Evolutionary conservation across 2,888 invertebrate species (phyloP), one percentile per base, ranked within the genome.

Genomic region (Orchesella flavescens): DNA sequence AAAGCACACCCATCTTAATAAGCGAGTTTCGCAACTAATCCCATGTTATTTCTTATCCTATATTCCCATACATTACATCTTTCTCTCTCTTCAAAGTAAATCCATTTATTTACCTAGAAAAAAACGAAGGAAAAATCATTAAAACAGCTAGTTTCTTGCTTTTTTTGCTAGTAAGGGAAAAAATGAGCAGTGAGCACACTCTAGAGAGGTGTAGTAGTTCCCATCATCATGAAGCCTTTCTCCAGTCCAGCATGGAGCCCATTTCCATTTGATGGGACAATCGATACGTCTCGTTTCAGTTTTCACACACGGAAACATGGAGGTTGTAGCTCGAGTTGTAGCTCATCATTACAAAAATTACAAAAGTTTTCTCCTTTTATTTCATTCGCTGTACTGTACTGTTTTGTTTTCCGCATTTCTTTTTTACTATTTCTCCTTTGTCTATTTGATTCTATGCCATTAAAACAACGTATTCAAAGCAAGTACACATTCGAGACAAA

Each of bases 381-480:
- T 53, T n/a, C 53, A 53, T 53, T 53, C 10, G 2, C 53, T 10
- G 4, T 53, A n/a, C n/a, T 12, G n/a, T n/a, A 5, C 53, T 10
- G 7, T 34, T 34, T 12, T 12, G 3, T 2, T 53, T 12, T 12
- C 2, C 53, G 2, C 53, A 13, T n/a, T 53, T 53, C 10, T 53
- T n/a, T 5, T 53, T n/a, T n/a, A n/a, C n/a, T n/a, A n/a, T n/a
- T 53, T 53, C 10, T n/a, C 53, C 53, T 53, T 53, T 53, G 53
- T n/a, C n/a, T n/a, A n/a, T 46, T 10, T 46, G 15, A n/a, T 55
- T 55, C 19, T 4, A 19, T 4, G 15, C 57, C 57, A 10, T 19
- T 57, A 7, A 19, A 57, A 19, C 57, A 57, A n/a, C 57, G 24
- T 24, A 61, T 61, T 61, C 61, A 61, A 61, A 59, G n/a, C 24